Base-by-base conservation (phyloP, 2,113 vertebrate species). In the Protomyctophum bolini region DNA sequence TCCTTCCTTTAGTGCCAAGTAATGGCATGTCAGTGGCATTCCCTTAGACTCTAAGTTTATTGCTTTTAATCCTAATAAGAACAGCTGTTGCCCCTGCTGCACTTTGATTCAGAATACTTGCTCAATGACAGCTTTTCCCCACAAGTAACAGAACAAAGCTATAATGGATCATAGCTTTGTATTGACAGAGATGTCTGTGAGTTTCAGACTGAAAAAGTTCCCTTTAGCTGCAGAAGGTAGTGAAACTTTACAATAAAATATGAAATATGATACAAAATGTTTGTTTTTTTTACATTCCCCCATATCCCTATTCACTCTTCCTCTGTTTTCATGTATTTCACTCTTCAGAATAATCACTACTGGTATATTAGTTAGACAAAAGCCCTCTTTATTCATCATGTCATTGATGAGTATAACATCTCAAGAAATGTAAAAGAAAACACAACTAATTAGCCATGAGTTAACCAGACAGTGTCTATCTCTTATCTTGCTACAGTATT, bases 161-260 rank as follows among this genome's bases (percentile, higher is more conserved):
- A 69, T 74, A 66, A 80, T 6, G 49, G 72, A 66, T 51, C 75
- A 63, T 70, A 71, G 72, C 73, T 64, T 62, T 51, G 72, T 21
- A 21, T 21, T 21, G 21, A 21, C 21, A 21, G 21, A 21, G 21
- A 21, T 21, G 66, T 33, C 10, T 14, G 51, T 12, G n/a, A 54
- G 58, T 76, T 66, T 58, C 54, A 68, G 10, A 58, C 47, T 69
- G 49, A 70, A 72, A 9, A 9, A 7, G 49, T 77, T 60, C 63
- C 33, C 56, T 14, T 41, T 41, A 6, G 33, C 33, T 41, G 33
- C 33, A 41, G 33, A 41, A 41, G 33, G 33, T 41, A 41, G 5
- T 41, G 33, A 3, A 41, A 41, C 33, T 41, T 41, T 41, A 41
- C 33, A 41, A 41, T 41, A 41, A 41, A 41, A 41, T 41, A 41